These are phyloP conservation scores for Athripsodes cinereus DNA, from an alignment of 2,888 invertebrate species.

Conservation along the genomic window DNA sequence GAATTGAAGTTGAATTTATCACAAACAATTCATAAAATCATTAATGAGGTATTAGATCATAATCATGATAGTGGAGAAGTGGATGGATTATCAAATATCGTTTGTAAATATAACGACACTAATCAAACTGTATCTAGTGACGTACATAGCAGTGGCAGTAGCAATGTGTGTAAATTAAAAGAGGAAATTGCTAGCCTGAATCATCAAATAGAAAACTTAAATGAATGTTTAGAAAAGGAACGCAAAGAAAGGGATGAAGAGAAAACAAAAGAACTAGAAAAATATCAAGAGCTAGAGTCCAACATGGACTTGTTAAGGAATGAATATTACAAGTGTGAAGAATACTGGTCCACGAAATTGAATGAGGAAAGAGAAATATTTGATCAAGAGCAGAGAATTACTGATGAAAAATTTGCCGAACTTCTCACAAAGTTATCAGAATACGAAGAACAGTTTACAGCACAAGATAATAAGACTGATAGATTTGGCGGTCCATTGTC, in stretches of 20 bases:
- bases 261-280: slow-evolving; percentile 32
- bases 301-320: slow-evolving; percentile 67
- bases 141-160: neutral
- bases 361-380: slow-evolving; percentile 70
- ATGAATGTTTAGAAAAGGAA: slow-evolving; percentile 26
- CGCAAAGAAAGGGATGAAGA: slow-evolving; percentile 30
- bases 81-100: neutral
- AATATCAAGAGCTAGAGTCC: slow-evolving; percentile 60
- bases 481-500: slow-evolving; percentile 50
- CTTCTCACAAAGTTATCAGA: slow-evolving; percentile 70
- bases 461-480: slow-evolving; percentile 42
- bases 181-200: slow-evolving; percentile 4
- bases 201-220: slow-evolving; percentile 12
- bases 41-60: slow-evolving; percentile 6
- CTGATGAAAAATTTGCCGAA: slow-evolving; percentile 69
- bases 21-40: slow-evolving; percentile 11
- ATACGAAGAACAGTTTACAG: slow-evolving; percentile 69
- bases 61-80: neutral
- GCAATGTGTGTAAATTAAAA: neutral
- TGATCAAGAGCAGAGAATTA: slow-evolving; percentile 68
- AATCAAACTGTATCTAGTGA: neutral
- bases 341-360: slow-evolving; percentile 77
- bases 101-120: neutral
- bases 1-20: slow-evolving; percentile 3
- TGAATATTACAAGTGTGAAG: slow-evolving; percentile 81